phyloP scores from a whole-genome alignment of 1,140 invertebrate genomes.

The Drosophila suzukii region DNA sequence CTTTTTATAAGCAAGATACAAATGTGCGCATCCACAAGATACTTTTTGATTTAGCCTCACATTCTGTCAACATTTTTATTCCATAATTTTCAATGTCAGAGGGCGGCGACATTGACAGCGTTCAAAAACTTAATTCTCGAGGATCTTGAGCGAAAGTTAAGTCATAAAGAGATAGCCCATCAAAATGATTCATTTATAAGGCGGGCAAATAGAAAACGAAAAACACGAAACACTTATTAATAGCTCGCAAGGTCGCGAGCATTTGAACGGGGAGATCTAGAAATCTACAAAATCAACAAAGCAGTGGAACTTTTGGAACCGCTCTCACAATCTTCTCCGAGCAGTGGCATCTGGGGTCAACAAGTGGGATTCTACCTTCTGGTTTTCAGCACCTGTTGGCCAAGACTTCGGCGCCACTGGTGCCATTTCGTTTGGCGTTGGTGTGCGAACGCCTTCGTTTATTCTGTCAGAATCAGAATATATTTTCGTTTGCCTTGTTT shows the following conservation, averaged over 20 bases:
- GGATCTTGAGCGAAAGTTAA: slow-evolving; percentile 61
- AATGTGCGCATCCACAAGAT: slow-evolving; percentile 22
- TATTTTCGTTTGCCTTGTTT: slow-evolving; percentile 48
- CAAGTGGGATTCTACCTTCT: not conserved
- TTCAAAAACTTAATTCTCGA: slow-evolving; percentile 52
- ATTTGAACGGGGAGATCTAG: slow-evolving; percentile 36
- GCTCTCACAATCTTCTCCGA: not conserved
- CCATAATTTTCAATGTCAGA: slow-evolving; percentile 65
- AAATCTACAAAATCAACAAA: slow-evolving; percentile 36
- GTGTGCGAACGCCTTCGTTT: slow-evolving; percentile 62
- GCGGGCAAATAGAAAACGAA: slow-evolving; percentile 32
- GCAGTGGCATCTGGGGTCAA: slow-evolving; percentile 27
- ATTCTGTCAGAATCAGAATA: slow-evolving; percentile 63
- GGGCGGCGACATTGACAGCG: slow-evolving; percentile 64
- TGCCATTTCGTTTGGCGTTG: slow-evolving; percentile 49
- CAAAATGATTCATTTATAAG: slow-evolving; percentile 71
- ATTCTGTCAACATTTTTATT: slow-evolving; percentile 37
- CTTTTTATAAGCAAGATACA: slow-evolving; percentile 5
- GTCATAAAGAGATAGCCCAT: slow-evolving; percentile 40
- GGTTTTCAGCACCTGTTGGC: slow-evolving; percentile 10
- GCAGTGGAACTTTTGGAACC: slow-evolving; percentile 18
- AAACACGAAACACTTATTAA: slow-evolving; percentile 61
- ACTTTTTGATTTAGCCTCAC: slow-evolving; percentile 8
- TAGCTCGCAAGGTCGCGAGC: slow-evolving; percentile 66
- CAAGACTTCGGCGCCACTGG: slow-evolving; percentile 51